Conservation (phyloP, 2,113 vertebrate species). For the Glaucidium brasilianum region DNA sequence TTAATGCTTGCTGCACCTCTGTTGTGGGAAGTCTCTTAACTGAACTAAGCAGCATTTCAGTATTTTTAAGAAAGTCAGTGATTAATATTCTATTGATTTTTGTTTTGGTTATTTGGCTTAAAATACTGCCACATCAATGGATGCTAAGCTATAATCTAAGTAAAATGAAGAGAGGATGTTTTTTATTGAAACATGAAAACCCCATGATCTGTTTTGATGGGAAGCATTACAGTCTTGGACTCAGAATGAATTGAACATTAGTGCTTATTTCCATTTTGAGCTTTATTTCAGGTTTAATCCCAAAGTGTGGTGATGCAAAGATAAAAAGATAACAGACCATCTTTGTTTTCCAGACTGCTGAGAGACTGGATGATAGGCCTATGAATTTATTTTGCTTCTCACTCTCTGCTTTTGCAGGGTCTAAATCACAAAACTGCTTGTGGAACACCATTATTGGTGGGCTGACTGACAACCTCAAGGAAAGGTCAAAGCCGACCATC, state of each 20-base stretch:
- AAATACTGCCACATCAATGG: not conserved
- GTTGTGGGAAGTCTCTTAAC: not conserved
- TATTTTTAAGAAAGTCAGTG: not conserved
- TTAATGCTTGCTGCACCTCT: not conserved
- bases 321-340: not conserved
- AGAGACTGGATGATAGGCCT: not conserved
- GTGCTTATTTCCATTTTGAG: not conserved
- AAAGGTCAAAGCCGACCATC: slow-evolving; percentile 75
- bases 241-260: not conserved
- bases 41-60: not conserved
- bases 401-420: slow-evolving; percentile 74
- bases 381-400: not conserved
- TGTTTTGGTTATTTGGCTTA: not conserved
- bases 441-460: slow-evolving; percentile 88
- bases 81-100: not conserved
- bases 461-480: slow-evolving; percentile 82
- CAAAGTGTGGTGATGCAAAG: not conserved
- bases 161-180: not conserved
- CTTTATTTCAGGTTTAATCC: not conserved
- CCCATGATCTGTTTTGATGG: not conserved
- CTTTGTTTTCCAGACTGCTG: not conserved
- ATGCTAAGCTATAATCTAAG: not conserved
- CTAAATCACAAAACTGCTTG: slow-evolving; percentile 91
- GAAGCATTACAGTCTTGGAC: not conserved
- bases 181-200: not conserved